phyloP scores from a whole-genome alignment of 2,888 invertebrate genomes.

The Carcina quercana region DNA sequence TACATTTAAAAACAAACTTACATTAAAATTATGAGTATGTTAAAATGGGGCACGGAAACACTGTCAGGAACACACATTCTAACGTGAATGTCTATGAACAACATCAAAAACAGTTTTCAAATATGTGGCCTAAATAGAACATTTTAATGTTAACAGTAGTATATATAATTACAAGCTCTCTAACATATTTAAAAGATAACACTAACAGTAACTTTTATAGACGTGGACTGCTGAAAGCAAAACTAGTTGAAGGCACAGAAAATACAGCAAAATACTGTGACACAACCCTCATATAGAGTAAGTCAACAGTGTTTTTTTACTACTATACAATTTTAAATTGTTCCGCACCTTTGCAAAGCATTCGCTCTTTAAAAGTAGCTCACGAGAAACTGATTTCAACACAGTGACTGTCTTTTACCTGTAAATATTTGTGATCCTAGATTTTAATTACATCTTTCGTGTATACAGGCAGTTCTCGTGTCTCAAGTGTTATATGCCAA shows the following conservation, averaged over 20 bases:
- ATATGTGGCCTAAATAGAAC: slow-evolving; percentile 10
- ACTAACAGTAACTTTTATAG: slow-evolving; percentile 34
- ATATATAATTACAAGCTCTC: slow-evolving; percentile 20
- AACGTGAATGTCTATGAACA: slow-evolving; percentile 16
- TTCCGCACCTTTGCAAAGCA: slow-evolving; percentile 22
- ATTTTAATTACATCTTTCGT: no score
- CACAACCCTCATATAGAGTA: slow-evolving; percentile 46
- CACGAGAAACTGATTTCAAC: no score
- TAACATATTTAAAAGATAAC: slow-evolving; percentile 27
- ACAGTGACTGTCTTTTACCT: no score
- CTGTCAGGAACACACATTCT: slow-evolving; percentile 17
- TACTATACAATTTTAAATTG: slow-evolving; percentile 15
- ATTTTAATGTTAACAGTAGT: slow-evolving; percentile 13
- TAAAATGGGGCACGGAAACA: slow-evolving; percentile 21
- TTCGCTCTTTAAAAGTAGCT: slow-evolving; percentile 1
- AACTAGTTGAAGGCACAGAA: slow-evolving; percentile 60
- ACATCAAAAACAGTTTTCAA: slow-evolving; percentile 19
- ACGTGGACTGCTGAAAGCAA: slow-evolving; percentile 47
- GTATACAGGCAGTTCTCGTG: no score
- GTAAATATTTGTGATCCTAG: no score
- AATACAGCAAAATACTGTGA: slow-evolving; percentile 43
- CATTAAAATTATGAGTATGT: slow-evolving; percentile 47
- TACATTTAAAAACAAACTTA: slow-evolving; percentile 37
- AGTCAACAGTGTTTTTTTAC: slow-evolving; percentile 17
- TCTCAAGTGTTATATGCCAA: no score